Evolutionary conservation across 2,797 vertebrate genomes (phyloP), one percentile per base, ranked within the genome.

Genomic region (Manis javanica): DNA sequence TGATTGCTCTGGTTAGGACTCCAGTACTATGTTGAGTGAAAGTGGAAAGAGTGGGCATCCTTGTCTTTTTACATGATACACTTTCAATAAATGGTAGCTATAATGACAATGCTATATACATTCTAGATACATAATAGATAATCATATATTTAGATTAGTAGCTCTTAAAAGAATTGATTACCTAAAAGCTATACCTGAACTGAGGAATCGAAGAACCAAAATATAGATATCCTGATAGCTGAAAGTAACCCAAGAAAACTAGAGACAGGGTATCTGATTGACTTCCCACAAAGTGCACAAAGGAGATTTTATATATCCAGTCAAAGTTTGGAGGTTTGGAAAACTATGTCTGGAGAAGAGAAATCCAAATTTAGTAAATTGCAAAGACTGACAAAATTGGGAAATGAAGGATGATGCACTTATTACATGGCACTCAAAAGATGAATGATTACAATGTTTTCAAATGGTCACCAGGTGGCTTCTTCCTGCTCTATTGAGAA

Each of bases 401-500:
- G 49, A 61, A 69, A 39, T 68, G 64, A 95, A 69, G 15, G 37
- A 46, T 51, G 34, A 74, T 63, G 29, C 37, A 18, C 34, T 69
- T 63, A 34, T 72, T 39, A 71, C 77, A 16, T 51, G 86, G 71
- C 23, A 87, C 21, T 12, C 63, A 84, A 42, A 72, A 34, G 14
- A 66, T 10, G 51, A 84, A 42, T n/a, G 51, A 74, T 79, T 66
- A 26, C 74, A 37, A 0, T 68, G 61, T 81, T 90, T 87, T 74
- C 37, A 71, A 59, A 69, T 42, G 71, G 26, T 37, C 12, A 26
- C 34, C 29, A 16, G 13, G 23, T n/a, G 7, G 26, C 37, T 63
- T 88, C 72, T 87, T 74, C n/a, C 29, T 71, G 83, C 7, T 94
- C 87, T 82, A 34, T 1, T 81, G 74, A 89, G 49, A 88, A 72